These are phyloP conservation scores for Apocrypta bakeri DNA, from an alignment of 1,140 invertebrate species.

Conservation along the genomic window DNA sequence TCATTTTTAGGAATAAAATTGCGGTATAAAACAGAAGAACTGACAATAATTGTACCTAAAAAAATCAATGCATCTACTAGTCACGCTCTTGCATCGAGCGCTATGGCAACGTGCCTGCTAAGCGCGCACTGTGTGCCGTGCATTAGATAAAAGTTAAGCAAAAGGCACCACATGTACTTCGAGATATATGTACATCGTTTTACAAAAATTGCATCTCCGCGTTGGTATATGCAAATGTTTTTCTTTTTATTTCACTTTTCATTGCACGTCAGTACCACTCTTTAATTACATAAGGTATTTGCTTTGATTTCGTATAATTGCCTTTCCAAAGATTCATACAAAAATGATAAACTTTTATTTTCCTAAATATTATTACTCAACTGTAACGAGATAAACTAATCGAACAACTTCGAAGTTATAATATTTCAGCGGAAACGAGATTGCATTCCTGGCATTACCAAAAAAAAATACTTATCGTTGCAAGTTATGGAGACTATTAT, in stretches of 20 bases:
- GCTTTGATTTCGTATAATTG: slow-evolving; percentile 11
- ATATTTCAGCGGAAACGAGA: background rate
- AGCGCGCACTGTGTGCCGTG: slow-evolving; percentile 48
- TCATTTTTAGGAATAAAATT: slow-evolving; percentile 22
- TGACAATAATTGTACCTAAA: slow-evolving; percentile 47
- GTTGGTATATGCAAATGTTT: background rate
- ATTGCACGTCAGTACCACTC: background rate
- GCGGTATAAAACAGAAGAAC: slow-evolving; percentile 51
- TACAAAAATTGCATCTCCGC: slow-evolving; percentile 6
- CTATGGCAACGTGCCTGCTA: slow-evolving; percentile 61
- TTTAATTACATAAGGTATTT: background rate
- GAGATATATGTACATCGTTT: slow-evolving; percentile 43
- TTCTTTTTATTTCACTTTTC: slow-evolving; percentile 17
- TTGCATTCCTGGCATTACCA: background rate
- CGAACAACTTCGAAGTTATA: background rate
- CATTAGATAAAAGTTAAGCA: slow-evolving; percentile 40
- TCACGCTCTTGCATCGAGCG: slow-evolving; percentile 16
- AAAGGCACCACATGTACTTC: slow-evolving; percentile 44
- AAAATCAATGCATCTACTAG: slow-evolving; percentile 46
- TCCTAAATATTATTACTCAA: background rate
- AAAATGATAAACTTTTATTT: background rate
- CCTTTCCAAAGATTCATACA: background rate
- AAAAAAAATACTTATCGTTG: background rate
- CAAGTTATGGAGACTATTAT: too few relatives aligned
- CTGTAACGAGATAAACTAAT: background rate